A percentile compares a stretch with the other conserved stretches of the same genome.
Conservation (phyloP, 2,888 invertebrate species). For the Poecilobothrus nobilitatus region DNA sequence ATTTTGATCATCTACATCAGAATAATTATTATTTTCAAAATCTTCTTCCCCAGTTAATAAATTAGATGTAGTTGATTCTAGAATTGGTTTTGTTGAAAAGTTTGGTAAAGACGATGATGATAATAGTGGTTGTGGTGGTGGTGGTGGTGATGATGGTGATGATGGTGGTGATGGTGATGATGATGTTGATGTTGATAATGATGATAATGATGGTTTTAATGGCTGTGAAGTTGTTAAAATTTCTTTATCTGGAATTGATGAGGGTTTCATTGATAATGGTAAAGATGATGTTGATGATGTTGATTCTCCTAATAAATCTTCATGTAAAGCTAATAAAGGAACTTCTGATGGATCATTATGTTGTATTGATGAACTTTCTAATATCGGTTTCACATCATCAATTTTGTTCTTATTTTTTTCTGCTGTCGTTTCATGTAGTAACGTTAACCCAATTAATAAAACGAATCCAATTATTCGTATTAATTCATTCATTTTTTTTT, state of each 20-base stretch:
- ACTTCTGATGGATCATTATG: not conserved
- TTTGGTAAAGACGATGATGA: not conserved
- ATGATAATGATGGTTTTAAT: not conserved
- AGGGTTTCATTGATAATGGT: not conserved
- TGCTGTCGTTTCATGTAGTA: not conserved
- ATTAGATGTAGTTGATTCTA: constrained; percentile 9
- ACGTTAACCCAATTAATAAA: not conserved
- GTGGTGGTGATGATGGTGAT: not conserved
- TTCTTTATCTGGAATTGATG: not conserved
- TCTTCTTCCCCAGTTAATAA: not conserved
- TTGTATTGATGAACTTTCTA: too few species aligned
- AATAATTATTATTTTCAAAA: not conserved
- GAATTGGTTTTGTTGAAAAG: constrained; percentile 11
- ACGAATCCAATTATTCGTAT: not conserved
- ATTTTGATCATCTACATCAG: constrained; percentile 26
- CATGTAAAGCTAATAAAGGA: not conserved
- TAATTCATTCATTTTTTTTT: not conserved
- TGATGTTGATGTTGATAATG: constrained; percentile 11
- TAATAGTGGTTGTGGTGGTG: not conserved
- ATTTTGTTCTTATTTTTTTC: not conserved
- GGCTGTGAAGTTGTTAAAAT: not conserved
- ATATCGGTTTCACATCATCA: not conserved
- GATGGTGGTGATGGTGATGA: not conserved
- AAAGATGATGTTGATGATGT: constrained; percentile 7
- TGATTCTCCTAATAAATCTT: not conserved